A percentile compares a stretch with the other conserved stretches of the same genome.
Conservation (phyloP, 2,888 invertebrate genomes). For the Bembecia ichneumoniformis region DNA sequence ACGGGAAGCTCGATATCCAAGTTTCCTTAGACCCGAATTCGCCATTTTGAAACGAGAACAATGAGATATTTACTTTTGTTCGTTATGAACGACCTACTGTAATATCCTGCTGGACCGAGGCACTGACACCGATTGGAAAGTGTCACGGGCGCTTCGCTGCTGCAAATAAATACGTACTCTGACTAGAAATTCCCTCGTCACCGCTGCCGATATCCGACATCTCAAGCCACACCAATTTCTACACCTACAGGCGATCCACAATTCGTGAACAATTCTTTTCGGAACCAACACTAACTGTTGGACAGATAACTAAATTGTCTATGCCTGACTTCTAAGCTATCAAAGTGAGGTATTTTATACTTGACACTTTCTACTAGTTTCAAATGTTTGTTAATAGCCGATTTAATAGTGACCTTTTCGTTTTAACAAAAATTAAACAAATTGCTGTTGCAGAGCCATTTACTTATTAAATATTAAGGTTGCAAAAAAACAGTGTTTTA, state of each 20-base stretch:
- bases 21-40: conserved; percentile 45
- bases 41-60: conserved; percentile 73
- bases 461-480: too few species aligned
- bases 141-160: conserved; percentile 27
- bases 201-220: conserved; percentile 87
- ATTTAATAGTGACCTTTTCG: too few species aligned
- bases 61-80: conserved; percentile 69
- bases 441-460: too few species aligned
- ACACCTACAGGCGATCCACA: conserved; percentile 66
- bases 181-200: conserved; percentile 84
- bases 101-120: conserved; percentile 16
- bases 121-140: conserved; percentile 32
- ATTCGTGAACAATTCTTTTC: conserved; percentile 32
- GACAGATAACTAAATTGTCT: conserved; percentile 50
- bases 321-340: conserved; percentile 46
- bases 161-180: conserved; percentile 77
- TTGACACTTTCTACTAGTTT: not conserved
- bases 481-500: too few species aligned
- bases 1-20: conserved; percentile 21
- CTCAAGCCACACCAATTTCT: conserved; percentile 71
- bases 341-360: conserved; percentile 40
- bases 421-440: too few species aligned
- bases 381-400: too few species aligned
- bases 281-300: conserved; percentile 29
- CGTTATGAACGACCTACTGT: conserved; percentile 34